These are phyloP conservation scores for Griposia aprilina DNA, from an alignment of 2,888 invertebrate species.

Conservation along the genomic window DNA sequence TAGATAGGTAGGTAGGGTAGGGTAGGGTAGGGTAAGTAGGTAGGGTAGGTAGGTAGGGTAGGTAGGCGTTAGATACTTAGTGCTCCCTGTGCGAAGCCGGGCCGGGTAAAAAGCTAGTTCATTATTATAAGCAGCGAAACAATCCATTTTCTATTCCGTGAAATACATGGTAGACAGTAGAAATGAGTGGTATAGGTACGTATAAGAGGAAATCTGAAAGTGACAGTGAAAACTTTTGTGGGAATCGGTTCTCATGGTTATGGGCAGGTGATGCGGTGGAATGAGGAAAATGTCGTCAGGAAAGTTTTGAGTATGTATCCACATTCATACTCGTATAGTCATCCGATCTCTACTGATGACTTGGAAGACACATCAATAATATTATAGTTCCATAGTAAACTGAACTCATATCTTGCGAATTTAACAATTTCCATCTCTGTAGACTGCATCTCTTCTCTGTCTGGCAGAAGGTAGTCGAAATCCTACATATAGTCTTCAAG, in stretches of 20 bases:
- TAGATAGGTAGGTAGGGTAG: too few relatives aligned
- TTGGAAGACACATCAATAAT: not conserved
- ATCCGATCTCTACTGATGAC: too few relatives aligned
- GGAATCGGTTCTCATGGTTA: not conserved
- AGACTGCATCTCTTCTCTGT: not conserved
- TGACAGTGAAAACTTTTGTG: not conserved
- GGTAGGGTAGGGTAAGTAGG: too few relatives aligned
- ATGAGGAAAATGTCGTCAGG: not conserved
- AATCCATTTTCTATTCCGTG: conserved; percentile 24
- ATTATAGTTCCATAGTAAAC: not conserved
- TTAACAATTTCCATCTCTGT: not conserved
- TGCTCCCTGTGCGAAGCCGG: too few relatives aligned
- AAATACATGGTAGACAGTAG: not conserved
- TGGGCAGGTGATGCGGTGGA: not conserved
- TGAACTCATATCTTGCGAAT: not conserved
- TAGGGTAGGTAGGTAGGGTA: too few relatives aligned
- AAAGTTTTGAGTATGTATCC: not conserved
- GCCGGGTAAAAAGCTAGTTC: too few relatives aligned
- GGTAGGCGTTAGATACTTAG: too few relatives aligned
- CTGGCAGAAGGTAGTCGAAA: not conserved
- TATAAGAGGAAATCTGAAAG: not conserved
- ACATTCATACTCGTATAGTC: too few relatives aligned
- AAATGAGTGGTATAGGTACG: not conserved
- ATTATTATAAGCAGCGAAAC: conserved; percentile 18
- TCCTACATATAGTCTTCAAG: not conserved